Evolutionary conservation across 2,888 invertebrate genomes (phyloP).

Genomic region (Diploptera punctata): DNA sequence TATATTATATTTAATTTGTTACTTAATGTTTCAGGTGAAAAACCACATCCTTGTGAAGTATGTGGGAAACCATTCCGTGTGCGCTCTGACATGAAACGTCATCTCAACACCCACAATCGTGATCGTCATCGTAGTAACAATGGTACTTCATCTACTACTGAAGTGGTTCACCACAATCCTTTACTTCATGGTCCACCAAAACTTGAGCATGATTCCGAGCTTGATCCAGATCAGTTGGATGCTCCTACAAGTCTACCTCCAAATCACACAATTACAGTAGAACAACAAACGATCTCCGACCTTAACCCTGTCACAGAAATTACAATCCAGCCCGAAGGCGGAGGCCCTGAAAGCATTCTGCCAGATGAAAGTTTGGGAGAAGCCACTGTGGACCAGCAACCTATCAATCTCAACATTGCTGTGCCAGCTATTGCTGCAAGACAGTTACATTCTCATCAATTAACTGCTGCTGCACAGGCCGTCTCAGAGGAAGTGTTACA

Average conservation of each 20-base stretch:
- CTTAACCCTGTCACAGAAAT: constrained; percentile 40
- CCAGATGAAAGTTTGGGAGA: constrained; percentile 45
- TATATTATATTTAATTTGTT: no score
- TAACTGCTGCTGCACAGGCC: constrained; percentile 44
- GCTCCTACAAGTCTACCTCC: not conserved
- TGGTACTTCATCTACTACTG: not conserved
- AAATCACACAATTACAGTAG: constrained; percentile 29
- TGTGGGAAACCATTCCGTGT: constrained; percentile 86
- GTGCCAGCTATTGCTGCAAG: constrained; percentile 38
- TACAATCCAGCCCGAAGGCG: constrained; percentile 34
- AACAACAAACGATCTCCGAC: constrained; percentile 32
- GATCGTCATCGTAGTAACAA: constrained; percentile 38
- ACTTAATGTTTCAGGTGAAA: constrained; percentile 73
- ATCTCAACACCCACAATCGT: constrained; percentile 71
- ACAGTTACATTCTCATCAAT: constrained; percentile 40
- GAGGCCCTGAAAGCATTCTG: constrained; percentile 39
- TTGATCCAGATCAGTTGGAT: constrained; percentile 23
- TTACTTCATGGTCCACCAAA: no score
- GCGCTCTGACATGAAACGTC: constrained; percentile 82
- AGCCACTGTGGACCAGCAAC: constrained; percentile 40
- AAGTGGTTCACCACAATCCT: not conserved
- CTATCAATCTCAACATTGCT: constrained; percentile 46
- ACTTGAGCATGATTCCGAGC: constrained; percentile 33
- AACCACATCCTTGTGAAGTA: constrained; percentile 75
- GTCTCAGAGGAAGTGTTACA: constrained; percentile 46